Evolutionary conservation across 2,888 invertebrate species (phyloP), one percentile per base, ranked within the genome.

Genomic region (Cotesia congregata): DNA sequence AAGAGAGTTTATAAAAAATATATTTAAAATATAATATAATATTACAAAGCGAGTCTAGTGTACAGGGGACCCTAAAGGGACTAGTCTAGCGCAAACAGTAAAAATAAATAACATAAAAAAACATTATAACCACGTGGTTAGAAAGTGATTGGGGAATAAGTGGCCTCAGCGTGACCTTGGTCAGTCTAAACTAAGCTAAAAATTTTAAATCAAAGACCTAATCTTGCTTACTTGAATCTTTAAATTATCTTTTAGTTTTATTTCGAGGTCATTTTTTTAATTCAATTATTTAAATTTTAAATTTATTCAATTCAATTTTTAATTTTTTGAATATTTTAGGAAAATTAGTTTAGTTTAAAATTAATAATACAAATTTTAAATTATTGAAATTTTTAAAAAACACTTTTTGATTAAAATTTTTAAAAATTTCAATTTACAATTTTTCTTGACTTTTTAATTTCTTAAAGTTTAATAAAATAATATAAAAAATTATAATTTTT

Each of bases 181-280:
- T 74, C 40, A 78, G 79, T 84, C 79, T 50, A 50, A 50, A 50
- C 50, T 50, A 7, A 17, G 17, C 17, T 50, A 50, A 50, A 82
- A 79, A 86, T 79, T 86, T 83, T 83, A 84, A 85, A 85, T 85
- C 84, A 78, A 79, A 83, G 81, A 83, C 78, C 79, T 78, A 74
- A 67, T 79, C 77, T 67, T 40, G 30, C 30, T 30, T 30, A 30
- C 30, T 30, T 30, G 70, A 67, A 41, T 71, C 62, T 73, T 67
- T 69, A 73, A 61, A 50, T 50, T 50, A 50, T 50, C 50, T 50
- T 50, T 50, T 50, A 50, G 30, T 72, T 75, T 61, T 68, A 39
- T n/a, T 68, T 68, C 68, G 41, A 68, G 41, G 68, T 41, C 41
- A 68, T 9, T 38, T 38, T 65, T 41, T 17, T 41, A 3, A 30